Percentiles rank a stretch among this genome's conserved stretches.
These are phyloP conservation scores for Anarrhichthys ocellatus DNA, from an alignment of 2,113 vertebrate species.

Conservation along the genomic window DNA sequence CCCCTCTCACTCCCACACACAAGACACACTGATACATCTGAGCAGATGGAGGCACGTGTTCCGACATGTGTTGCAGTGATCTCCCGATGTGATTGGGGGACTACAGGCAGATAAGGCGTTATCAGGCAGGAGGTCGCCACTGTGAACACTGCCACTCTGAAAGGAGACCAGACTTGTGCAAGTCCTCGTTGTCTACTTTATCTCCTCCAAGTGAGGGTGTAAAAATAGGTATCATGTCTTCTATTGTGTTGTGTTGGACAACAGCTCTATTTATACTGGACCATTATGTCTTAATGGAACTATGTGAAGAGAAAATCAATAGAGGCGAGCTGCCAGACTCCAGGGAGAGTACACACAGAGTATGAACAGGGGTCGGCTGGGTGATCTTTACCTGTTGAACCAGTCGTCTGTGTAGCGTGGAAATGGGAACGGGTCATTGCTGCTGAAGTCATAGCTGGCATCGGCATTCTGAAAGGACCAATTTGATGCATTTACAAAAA, in stretches of 20 bases:
- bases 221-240: conserved; percentile 56
- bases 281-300: conserved; percentile 76
- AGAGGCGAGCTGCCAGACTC: conserved; percentile 56
- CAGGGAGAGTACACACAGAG: conserved; percentile 17
- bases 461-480: conserved; percentile 93
- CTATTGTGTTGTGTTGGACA: conserved; percentile 56
- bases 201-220: conserved; percentile 30
- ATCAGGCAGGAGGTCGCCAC: conserved; percentile 62
- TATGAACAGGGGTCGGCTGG: conserved; percentile 22
- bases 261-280: conserved; percentile 70
- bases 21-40: conserved; percentile 32
- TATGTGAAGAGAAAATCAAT: conserved; percentile 79
- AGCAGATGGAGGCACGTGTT: conserved; percentile 37
- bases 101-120: conserved; percentile 61
- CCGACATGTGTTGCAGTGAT: conserved; percentile 59
- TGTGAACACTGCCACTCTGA: conserved; percentile 45
- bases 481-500: conserved; percentile 58
- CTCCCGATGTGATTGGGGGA: conserved; percentile 53
- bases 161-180: conserved; percentile 35
- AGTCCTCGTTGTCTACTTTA: conserved; percentile 46
- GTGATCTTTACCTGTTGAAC: conserved; percentile 96
- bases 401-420: conserved; percentile 99
- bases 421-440: conserved; percentile 97
- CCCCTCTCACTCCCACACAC: conserved; percentile 46
- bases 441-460: conserved; percentile 99